Base-by-base conservation (phyloP, 2,113 vertebrate species). In the Crypturellus undulatus region DNA sequence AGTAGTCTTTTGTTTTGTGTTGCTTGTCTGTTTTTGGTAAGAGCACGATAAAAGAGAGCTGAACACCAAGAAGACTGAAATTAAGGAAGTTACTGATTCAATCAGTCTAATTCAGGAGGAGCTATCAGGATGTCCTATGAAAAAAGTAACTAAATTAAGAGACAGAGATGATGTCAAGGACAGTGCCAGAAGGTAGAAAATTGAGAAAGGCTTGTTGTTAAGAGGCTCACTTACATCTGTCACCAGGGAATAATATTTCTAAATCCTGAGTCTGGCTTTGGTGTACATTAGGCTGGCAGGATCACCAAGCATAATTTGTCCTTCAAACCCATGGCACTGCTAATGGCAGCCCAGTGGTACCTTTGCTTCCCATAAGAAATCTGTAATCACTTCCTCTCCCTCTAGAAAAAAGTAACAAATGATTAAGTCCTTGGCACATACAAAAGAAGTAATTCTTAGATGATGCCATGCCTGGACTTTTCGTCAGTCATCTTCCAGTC, bases 401-500 rank as follows among this genome's bases (percentile, higher is more conserved):
- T 71, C 78, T 79, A 88, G 42, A 94, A 70, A 84, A 92, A 88
- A 92, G 84, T 76, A 96, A 93, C 65, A 85, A 94, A 95, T 45
- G 45, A 97, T 94, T 92, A 97, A 89, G 79, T 93, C 88, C 80
- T 97, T 97, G 97, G 97, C 97, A 95, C 79, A 86, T 34, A 59
- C 19, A 87, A 93, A 92, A 87, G 73, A 95, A 97, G 86, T 89
- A 96, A 79, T 97, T 95, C 97, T 93, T 91, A 94, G 79, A 87
- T 52, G 69, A 92, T 89, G 76, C 94, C 97, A 96, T 95, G 85
- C 80, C 84, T 97, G 92, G 97, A 97, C 85, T 91, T 97, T 93
- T 84, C 30, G 45, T 97, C 96, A 95, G 92, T 94, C 95, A 95
- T 94, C 94, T 96, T 93, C 20, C 95, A 97, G 97, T 96, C 97